These are phyloP conservation scores for Palythoa caribaeorum DNA, from an alignment of 92 coral and sea anemone species.

Conservation along the genomic window DNA sequence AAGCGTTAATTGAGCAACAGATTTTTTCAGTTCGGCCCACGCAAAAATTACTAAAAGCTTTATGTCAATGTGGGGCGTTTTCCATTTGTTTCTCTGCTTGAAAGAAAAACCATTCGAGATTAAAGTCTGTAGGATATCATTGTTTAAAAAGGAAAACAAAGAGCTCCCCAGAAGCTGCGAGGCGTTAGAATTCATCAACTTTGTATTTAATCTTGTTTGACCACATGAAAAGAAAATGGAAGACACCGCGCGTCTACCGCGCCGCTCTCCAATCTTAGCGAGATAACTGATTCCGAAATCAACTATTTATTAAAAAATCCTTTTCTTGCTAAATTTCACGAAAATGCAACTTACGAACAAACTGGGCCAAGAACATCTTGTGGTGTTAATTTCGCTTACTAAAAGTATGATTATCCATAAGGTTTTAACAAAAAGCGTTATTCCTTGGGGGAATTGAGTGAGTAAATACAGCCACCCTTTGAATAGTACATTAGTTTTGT, in stretches of 20 bases:
- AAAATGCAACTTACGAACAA: neutral
- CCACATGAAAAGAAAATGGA: neutral
- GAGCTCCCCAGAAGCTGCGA: neutral
- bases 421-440: too few species aligned
- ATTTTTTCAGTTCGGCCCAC: neutral
- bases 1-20: neutral
- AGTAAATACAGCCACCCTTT: too few species aligned
- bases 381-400: too few species aligned
- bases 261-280: neutral
- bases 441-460: too few species aligned
- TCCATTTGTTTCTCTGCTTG: constrained; percentile 8
- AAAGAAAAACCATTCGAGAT: neutral
- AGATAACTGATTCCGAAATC: neutral
- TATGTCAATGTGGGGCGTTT: neutral
- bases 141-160: constrained; percentile 28
- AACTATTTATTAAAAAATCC: neutral
- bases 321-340: neutral
- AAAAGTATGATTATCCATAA: too few species aligned
- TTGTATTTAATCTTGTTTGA: constrained; percentile 2
- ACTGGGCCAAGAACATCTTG: too few species aligned
- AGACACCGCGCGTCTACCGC: neutral
- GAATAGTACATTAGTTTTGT: too few species aligned
- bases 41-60: neutral
- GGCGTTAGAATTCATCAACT: neutral
- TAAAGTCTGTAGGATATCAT: neutral